phyloP scores from a whole-genome alignment of 2,797 vertebrate species.

The Euphonia xanthogaster region DNA sequence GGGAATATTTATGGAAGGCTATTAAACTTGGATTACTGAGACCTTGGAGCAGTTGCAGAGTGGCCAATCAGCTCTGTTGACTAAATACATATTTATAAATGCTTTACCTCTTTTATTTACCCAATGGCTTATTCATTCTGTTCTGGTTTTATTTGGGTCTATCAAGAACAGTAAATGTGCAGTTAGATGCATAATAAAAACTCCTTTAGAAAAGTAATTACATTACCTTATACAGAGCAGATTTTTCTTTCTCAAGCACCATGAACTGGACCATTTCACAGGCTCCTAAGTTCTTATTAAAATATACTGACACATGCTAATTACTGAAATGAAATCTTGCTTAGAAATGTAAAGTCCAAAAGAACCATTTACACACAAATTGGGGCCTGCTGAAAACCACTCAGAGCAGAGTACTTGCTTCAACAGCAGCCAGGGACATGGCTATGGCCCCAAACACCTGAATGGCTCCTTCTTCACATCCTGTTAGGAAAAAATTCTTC shows the following conservation, averaged over 20 bases:
- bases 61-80: slow-evolving; percentile 31
- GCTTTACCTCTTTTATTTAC: slow-evolving; percentile 53
- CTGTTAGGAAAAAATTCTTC: neutral
- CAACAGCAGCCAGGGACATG: neutral
- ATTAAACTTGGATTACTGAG: slow-evolving; percentile 19
- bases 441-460: neutral
- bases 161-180: slow-evolving; percentile 63
- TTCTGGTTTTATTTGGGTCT: slow-evolving; percentile 58
- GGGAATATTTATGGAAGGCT: slow-evolving; percentile 21
- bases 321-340: slow-evolving; percentile 10
- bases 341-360: slow-evolving; percentile 21
- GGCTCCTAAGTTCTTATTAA: slow-evolving; percentile 44
- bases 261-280: slow-evolving; percentile 57
- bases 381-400: neutral
- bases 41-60: slow-evolving; percentile 6
- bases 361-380: slow-evolving; percentile 1
- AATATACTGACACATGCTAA: slow-evolving; percentile 24
- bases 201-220: slow-evolving; percentile 70
- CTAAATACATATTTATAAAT: slow-evolving; percentile 67
- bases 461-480: rapidly evolving
- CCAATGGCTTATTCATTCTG: slow-evolving; percentile 55
- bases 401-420: neutral
- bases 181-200: slow-evolving; percentile 64
- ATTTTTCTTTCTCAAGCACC: slow-evolving; percentile 61
- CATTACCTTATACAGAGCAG: slow-evolving; percentile 34